Conservation (phyloP, 2,797 vertebrate genomes). For the Delichon dasypus region DNA sequence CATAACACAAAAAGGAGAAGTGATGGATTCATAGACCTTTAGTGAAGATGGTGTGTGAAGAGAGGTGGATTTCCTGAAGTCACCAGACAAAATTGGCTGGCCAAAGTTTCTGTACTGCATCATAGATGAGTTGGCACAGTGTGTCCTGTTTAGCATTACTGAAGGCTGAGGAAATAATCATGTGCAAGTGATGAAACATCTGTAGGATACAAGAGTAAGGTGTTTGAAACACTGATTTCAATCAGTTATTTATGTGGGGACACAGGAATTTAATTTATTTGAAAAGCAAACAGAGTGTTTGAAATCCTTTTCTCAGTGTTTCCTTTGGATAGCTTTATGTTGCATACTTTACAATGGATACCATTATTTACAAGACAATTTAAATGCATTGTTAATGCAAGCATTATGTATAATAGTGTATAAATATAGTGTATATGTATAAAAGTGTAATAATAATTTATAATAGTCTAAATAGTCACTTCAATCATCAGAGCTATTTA, state of each 20-base stretch:
- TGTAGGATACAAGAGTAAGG: not conserved
- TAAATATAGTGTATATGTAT: no score
- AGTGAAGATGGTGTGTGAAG: not conserved
- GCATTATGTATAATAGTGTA: not conserved
- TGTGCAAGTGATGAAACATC: not conserved
- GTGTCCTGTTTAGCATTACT: not conserved
- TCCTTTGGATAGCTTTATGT: not conserved
- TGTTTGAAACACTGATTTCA: not conserved
- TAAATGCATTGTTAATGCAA: not conserved
- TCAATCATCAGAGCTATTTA: not conserved
- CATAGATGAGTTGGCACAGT: not conserved
- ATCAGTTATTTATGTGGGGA: not conserved
- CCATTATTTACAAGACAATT: not conserved
- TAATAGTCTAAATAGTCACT: not conserved
- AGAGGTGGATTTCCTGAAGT: not conserved
- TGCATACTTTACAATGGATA: not conserved
- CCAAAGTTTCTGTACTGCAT: not conserved
- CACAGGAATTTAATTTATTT: not conserved
- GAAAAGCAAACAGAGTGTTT: not conserved
- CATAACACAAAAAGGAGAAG: not conserved
- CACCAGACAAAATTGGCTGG: not conserved
- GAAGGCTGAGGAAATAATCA: not conserved
- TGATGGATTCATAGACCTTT: not conserved
- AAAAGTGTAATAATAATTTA: not conserved
- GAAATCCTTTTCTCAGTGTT: not conserved